A percentile compares a stretch with the other conserved stretches of the same genome.
Evolutionary conservation across 2,113 vertebrate species (phyloP).

Genomic region (Cyprinodon tularosa): DNA sequence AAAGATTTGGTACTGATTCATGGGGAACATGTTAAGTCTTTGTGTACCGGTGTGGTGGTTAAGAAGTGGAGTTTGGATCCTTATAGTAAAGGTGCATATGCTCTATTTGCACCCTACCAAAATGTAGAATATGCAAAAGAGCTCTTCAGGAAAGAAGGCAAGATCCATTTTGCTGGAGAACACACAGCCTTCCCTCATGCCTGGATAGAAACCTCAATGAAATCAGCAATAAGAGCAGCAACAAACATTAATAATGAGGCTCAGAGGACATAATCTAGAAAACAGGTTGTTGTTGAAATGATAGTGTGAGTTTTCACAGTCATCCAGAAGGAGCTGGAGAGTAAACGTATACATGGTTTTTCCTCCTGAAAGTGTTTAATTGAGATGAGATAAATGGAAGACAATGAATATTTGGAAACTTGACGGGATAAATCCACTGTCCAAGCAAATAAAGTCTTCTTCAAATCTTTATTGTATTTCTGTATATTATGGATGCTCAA

Average conservation of each 20-base stretch:
- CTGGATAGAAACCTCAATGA: conserved; percentile 85
- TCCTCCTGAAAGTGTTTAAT: too few species aligned
- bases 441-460: too few species aligned
- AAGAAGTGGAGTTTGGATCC: conserved; percentile 80
- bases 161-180: conserved; percentile 4
- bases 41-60: conserved; percentile 62
- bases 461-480: too few species aligned
- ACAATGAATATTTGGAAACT: too few species aligned
- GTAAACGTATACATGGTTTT: too few species aligned
- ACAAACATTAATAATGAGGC: conserved; percentile 66
- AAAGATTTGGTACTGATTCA: conserved; percentile 78
- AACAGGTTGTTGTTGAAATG: too few species aligned
- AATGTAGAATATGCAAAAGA: conserved; percentile 60
- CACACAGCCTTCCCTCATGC: conserved; percentile 35
- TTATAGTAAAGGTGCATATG: conserved; percentile 70
- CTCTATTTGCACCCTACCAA: conserved; percentile 81
- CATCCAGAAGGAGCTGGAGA: too few species aligned
- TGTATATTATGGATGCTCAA: too few species aligned
- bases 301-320: too few species aligned
- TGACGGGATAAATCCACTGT: too few species aligned
- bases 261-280: too few species aligned
- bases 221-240: conserved; percentile 76
- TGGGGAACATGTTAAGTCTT: conserved; percentile 15
- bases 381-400: too few species aligned
- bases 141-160: background rate